Conservation (phyloP, 2,113 vertebrate genomes). For the Theropithecus gelada region DNA sequence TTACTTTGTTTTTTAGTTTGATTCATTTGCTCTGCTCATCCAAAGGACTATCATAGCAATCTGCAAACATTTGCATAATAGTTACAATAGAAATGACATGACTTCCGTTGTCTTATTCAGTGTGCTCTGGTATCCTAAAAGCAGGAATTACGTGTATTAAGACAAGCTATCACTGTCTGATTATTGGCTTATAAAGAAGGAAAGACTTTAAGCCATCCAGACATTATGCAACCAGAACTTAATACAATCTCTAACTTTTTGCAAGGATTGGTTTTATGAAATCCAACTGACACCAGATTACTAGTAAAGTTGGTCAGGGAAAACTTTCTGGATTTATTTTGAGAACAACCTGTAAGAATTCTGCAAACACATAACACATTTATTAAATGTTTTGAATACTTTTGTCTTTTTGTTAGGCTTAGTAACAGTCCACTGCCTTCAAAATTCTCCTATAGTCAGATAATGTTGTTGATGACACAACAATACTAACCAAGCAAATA, state of each 20-base stretch:
- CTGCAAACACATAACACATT: neutral
- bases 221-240: neutral
- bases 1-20: neutral
- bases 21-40: neutral
- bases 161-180: neutral
- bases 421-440: neutral
- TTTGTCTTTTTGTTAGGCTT: neutral
- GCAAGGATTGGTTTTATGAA: neutral
- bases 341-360: neutral
- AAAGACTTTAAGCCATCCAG: neutral
- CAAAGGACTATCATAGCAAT: neutral
- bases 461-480: neutral
- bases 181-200: neutral
- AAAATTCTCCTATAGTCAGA: neutral
- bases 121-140: neutral
- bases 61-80: neutral
- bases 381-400: neutral
- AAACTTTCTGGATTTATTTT: neutral
- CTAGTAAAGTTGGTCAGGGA: neutral
- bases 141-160: neutral
- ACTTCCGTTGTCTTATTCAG: neutral
- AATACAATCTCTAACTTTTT: neutral
- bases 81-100: too few species aligned
- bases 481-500: neutral
- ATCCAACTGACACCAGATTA: neutral